Evolutionary conservation across 2,113 vertebrate genomes (phyloP).

Genomic region (Brienomyrus longianalis): DNA sequence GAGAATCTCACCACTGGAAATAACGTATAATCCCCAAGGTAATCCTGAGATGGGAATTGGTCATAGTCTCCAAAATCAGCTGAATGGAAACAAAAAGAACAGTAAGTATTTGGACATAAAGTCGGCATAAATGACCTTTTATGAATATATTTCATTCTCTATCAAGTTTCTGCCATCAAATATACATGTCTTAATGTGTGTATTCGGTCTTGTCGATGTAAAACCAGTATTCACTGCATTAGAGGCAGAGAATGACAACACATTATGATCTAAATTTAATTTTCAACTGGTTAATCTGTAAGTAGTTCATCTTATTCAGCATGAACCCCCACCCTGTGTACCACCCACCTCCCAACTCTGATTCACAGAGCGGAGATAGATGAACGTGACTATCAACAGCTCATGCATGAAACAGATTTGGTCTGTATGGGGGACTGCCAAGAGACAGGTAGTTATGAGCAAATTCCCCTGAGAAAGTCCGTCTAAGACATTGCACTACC

Average conservation of each 20-base stretch:
- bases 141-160: not conserved
- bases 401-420: not conserved
- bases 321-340: not conserved
- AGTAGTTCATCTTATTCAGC: not conserved
- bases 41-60: conserved; percentile 87
- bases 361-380: not conserved
- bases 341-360: not conserved
- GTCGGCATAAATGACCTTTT: not conserved
- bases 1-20: conserved; percentile 87
- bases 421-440: not conserved
- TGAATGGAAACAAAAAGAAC: conserved; percentile 44
- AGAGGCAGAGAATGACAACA: not conserved
- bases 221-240: not conserved
- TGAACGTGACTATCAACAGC: not conserved
- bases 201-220: not conserved
- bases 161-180: not conserved
- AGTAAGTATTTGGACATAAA: not conserved
- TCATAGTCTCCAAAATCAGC: conserved; percentile 90
- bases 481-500: not conserved
- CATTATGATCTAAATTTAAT: not conserved
- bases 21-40: conserved; percentile 85
- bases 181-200: not conserved
- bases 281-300: not conserved
- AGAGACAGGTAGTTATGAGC: not conserved
- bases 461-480: not conserved